Base-by-base conservation (phyloP, 2,113 vertebrate genomes). In the Silurus meridionalis region DNA sequence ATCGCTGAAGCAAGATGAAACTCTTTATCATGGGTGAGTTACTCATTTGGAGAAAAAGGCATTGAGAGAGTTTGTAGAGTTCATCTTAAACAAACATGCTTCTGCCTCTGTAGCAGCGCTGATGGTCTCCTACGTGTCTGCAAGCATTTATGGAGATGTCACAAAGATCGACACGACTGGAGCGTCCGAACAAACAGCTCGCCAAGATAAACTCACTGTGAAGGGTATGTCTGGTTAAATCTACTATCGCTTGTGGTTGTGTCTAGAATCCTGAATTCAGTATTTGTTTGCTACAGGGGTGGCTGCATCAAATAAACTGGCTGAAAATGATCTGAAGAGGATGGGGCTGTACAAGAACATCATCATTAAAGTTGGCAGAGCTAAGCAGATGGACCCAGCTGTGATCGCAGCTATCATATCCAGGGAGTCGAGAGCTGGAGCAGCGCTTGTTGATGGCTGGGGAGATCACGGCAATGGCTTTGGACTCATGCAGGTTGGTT, bases 361-460 rank as follows among this genome's bases (percentile, higher is more conserved):
- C 0, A 93, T 96, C n/a, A 87, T 6, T 1, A 90, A 91, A 1
- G 93, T 94, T 8, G 95, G 92, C 78, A 87, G 53, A 17, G 93
- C 90, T 3, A 89, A 94, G 28, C 90, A 93, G 14, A 8, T 96
- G 87, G 96, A 96, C 13, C 93, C 95, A 0, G 93, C 95, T 0
- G 91, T 97, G 83, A 95, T 97, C 0, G 93, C 93, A 11, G 95
- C 25, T 17, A 90, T 96, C 87, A 91, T 96, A 66, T 96, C 95
- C 0, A 92, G 95, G 87, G 94, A 95, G 83, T 93, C 93, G 48
- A 92, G 91, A 0, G 93, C 79, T 0, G 93, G 95, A 52, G 90
- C 89, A 0, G 53, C 87, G 7, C 91, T 95, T 55, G 9, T 85
- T 66, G 37, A 92, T 0, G 91, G 92, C 52, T 96, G 94, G 90